Evolutionary conservation across 2,113 vertebrate species (phyloP), one percentile per base, ranked within the genome.

Genomic region (Ovis canadensis): DNA sequence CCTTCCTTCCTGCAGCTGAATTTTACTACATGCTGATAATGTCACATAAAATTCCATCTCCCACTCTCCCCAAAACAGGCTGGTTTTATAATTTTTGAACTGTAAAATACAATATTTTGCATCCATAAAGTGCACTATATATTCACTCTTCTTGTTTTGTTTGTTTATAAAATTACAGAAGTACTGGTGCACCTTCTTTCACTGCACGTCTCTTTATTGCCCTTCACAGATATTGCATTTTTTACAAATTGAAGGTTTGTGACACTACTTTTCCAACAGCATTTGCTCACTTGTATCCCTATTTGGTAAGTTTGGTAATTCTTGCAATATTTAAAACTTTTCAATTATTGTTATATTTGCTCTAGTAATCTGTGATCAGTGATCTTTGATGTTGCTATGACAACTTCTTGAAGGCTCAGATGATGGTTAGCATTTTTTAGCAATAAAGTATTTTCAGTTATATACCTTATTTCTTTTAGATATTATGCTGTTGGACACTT

Each of bases 1-100:
- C 54, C 59, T 64, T 45, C n/a, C 21, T 60, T 48, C 59, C 59
- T 82, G 36, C 77, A 90, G n/a, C 50, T 60, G 67, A 45, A 60
- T 95, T 55, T 97, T n/a, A 54, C 59, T 90, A 36, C 29, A 33
- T 67, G 67, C 25, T 48, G 83, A 87, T 71, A 29, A 50, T 88
- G 71, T 85, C 78, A 60, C 45, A 45, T 54, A 90, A 90, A 94
- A 91, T 91, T 92, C 21, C 17, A 1, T 83, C 10, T 85, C 57
- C 54, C 17, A 85, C 36, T 86, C 27, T 94, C 14, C 92, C 27
- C 62, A 29, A 90, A 92, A 80, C 7, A 88, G 43, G 23, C 90
- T 74, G 59, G 62, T 31, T 97, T 93, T 93, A 3, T 59, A 84
- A n/a, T 64, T 52, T 89, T 98, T 77, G 81, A 95, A 94, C 29